Evolutionary conservation across 2,113 vertebrate genomes (phyloP), one percentile per base, ranked within the genome.

Genomic region (Oreochromis aureus): DNA sequence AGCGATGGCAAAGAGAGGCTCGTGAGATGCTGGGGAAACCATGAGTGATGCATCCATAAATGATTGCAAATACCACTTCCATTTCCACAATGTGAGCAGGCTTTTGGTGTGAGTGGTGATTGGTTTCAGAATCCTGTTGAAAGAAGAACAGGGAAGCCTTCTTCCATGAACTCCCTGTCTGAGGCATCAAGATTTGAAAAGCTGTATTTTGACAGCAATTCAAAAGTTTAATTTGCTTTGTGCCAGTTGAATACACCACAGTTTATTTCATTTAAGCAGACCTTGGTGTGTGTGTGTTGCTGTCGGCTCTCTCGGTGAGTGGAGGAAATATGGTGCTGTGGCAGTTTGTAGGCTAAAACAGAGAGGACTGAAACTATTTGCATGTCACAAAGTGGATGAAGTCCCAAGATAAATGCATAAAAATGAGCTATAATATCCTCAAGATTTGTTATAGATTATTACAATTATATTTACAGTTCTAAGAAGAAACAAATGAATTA

Each of bases 91-190:
- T 16, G 8, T 78, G 51, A 71, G 7, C 10, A 56, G 63, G 84
- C 76, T 59, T 80, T 87, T 88, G 89, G 84, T 78, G 73, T 0
- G 16, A 83, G 39, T 71, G 11, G 80, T 80, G 73, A 82, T 30
- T 78, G 53, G 73, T 88, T 86, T 86, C 55, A 86, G 80, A 86
- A 84, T 89, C 87, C 78, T 82, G 39, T 46, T 83, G 85, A 81
- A 83, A 88, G 78, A 66, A 81, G 86, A 89, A 15, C 18, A 6
- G 34, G 48, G 54, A 36, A 12, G 80, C 86, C 84, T 51, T 87
- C 86, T 81, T 81, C 16, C 39, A n/a, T 6, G 24, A 81, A 46
- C 3, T 24, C 16, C 27, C 39, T 0, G 8, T 19, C 15, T 39
- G 11, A 22, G 3, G 13, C 41, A 32, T 30, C 4, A 51, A 76